Base-by-base conservation (phyloP, 2,797 vertebrate genomes). In the Gymnocypris eckloni region DNA sequence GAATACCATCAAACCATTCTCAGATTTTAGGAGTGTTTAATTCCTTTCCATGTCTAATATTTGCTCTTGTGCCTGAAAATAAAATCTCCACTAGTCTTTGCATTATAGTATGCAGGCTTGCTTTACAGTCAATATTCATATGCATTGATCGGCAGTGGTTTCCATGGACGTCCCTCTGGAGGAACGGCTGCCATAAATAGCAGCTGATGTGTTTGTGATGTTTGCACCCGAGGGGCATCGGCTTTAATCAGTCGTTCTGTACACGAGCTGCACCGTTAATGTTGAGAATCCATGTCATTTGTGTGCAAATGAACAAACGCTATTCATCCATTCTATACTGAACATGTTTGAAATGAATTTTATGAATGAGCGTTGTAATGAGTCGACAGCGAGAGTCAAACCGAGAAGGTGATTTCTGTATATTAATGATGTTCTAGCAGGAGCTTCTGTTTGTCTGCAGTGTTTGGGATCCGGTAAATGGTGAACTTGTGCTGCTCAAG, bases 111-210 rank as follows among this genome's bases (percentile, higher is more conserved):
- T 8, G 50, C 3, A n/a, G 6, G 28, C 10, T 22, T 77, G 52
- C 20, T n/a, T 77, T 78, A 78, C 75, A 15, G 20, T 56, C 75
- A n/a, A 33, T 41, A 52, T 50, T 54, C 72, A 54, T 22, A 20
- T 37, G 28, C 72, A 76, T 12, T 76, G 25, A 76, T 70, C 37
- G 56, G 67, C 61, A 16, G 71, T 64, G 82, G 71, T 86, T 82
- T 78, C 54, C 25, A 54, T 72, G 37, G 76, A 73, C 72, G 33
- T 82, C 82, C 77, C 61, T 64, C 54, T 22, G 79, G 85, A 80
- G 81, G 78, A 88, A 78, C 64, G 11, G 45, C 69, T 43, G 70
- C 88, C 86, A 88, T 88, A 87, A 89, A 90, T 86, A 90, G 82
- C 28, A 15, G 33, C 81, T 87, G 85, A 73, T 70, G 78, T 87